Evolutionary conservation across 2,797 vertebrate genomes (phyloP), one percentile per base, ranked within the genome.

Genomic region (Oceanodroma leucorhoa): DNA sequence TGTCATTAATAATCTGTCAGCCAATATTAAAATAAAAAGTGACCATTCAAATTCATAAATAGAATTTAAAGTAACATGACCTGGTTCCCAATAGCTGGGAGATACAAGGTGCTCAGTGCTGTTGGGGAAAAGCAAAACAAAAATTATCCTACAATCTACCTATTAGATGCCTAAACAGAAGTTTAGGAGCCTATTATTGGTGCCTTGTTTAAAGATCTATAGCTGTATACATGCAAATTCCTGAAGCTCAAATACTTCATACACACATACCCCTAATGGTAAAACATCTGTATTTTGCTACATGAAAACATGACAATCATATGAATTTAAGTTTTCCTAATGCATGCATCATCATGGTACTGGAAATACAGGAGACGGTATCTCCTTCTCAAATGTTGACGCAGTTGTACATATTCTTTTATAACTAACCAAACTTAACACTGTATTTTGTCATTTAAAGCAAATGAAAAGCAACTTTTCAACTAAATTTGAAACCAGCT

Each of bases 251-350:
- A 64, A 70, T 21, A 73, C 17, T 27, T 76, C 29, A 30, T 26
- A n/a, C 0, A 0, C 14, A 43, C 5, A 36, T 9, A 7, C 4
- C 9, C 3, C 5, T 7, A 82, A 50, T 7, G 36, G 6, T 24
- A 54, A 58, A 89, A 69, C 22, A 36, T 15, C 53, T 67, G 19
- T 15, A 57, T 70, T 89, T 73, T 76, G 46, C 66, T 81, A 58
- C 19, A 41, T 14, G 24, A 64, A 90, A 85, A 82, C 1, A 20
- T 10, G 46, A 65, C 46, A 71, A 64, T n/a, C 14, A 10, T 11
- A 78, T 32, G 26, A 92, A 85, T 57, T 71, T 36, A 38, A 45
- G 26, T 75, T 78, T 86, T 92, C 58, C 55, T 87, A 89, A 95
- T 13, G n/a, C 15, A 61, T 36, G 21, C 41, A 75, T 71, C 32